These are phyloP conservation scores for Mystacornis crossleyi DNA, from an alignment of 2,113 vertebrate genomes.

Conservation along the genomic window DNA sequence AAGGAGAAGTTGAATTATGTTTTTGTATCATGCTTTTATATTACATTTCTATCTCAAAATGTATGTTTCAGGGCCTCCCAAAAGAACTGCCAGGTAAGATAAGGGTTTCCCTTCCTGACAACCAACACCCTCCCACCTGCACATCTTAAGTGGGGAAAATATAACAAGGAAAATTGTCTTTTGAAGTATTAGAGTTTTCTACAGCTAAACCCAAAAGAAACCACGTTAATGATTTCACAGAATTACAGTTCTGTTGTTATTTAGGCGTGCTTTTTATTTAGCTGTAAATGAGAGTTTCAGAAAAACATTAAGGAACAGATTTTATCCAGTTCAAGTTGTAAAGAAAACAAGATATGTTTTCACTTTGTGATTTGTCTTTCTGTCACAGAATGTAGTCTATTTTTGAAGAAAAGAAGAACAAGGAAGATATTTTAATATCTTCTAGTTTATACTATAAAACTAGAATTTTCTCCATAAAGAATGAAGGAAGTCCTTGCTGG, in stretches of 20 bases:
- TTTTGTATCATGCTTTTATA: not conserved
- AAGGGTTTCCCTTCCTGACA: not conserved
- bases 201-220: not conserved
- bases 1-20: not conserved
- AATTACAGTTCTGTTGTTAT: not conserved
- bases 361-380: not conserved
- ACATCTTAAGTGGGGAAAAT: not conserved
- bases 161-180: not conserved
- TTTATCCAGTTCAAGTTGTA: not conserved
- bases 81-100: not conserved
- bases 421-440: not conserved
- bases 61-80: not conserved
- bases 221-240: not conserved
- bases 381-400: not conserved
- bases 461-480: not conserved
- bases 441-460: not conserved
- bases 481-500: not conserved
- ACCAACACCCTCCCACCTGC: fast-evolving
- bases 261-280: not conserved
- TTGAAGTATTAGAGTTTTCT: not conserved
- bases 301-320: not conserved
- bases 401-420: not conserved
- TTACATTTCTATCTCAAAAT: not conserved
- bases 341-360: not conserved
- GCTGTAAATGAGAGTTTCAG: not conserved